Evolutionary conservation across 2,888 invertebrate species (phyloP).

Genomic region (Apocheima hispidaria): DNA sequence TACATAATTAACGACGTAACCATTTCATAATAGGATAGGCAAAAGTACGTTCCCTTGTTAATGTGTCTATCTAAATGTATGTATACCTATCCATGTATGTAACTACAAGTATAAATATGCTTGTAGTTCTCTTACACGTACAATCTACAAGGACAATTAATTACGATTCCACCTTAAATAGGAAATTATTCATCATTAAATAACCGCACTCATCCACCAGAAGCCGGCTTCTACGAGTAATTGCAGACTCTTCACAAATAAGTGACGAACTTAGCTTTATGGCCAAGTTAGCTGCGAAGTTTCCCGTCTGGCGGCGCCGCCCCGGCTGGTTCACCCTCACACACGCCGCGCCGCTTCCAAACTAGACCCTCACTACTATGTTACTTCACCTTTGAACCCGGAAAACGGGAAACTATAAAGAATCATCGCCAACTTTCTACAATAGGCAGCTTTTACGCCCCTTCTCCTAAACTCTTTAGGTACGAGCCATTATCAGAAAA

Average conservation of each 20-base stretch:
- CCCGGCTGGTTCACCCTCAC: constrained; percentile 24
- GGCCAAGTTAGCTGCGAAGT: constrained; percentile 67
- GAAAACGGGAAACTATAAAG: constrained; percentile 24
- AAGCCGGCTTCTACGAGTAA: constrained; percentile 54
- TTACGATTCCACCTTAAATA: constrained; percentile 1
- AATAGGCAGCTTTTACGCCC: constrained; percentile 26
- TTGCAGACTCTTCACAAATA: constrained; percentile 61
- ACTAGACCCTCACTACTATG: constrained; percentile 18
- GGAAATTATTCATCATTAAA: constrained; percentile 48
- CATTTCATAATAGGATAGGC: no score
- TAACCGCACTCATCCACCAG: constrained; percentile 54
- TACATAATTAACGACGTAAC: no score
- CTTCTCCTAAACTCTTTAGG: constrained; percentile 25
- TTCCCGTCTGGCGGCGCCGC: constrained; percentile 64
- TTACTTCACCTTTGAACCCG: constrained; percentile 22
- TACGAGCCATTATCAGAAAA: constrained; percentile 28
- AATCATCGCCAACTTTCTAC: constrained; percentile 22
- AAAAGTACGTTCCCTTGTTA: no score
- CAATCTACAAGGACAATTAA: neutral
- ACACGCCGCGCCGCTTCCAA: constrained; percentile 3
- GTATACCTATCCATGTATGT: no score
- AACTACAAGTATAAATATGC: no score
- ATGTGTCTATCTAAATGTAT: no score
- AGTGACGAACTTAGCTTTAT: constrained; percentile 69
- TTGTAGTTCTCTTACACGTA: neutral